Base-by-base conservation (phyloP, 2,888 invertebrate genomes). In the Muschampia plurimacula region DNA sequence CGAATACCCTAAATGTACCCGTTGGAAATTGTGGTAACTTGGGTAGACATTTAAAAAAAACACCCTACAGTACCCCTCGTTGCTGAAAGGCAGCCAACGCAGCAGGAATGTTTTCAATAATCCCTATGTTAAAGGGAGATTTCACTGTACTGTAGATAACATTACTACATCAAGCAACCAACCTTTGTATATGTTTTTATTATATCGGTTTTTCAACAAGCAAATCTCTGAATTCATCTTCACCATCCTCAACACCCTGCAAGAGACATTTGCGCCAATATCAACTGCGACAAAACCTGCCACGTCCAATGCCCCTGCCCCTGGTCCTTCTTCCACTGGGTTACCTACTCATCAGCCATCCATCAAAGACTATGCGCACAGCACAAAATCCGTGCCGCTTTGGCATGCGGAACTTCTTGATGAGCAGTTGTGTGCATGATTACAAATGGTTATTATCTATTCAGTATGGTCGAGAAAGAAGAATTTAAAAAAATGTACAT, bases 401-500 rank as follows among this genome's bases (percentile, higher is more conserved):
- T 4, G 32, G 8, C 46, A 13, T 49, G 49, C 49, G 10, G 13
- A 64, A 64, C 28, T 55, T 52, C 36, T 71, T 13, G 71, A 71
- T 32, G 44, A 65, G 9, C 70, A 70, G 41, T 70, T 10, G 32
- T 66, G 12, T 36, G 7, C 32, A 62, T 67, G 55, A 67, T 72
- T 3, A 32, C 67, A 12, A 67, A 67, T 52, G 67, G 15, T 7
- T 57, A 65, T 13, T 64, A 73, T 15, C 46, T 69, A 2, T 57
- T 69, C 1, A 22, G 55, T 3, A 60, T 77, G 2, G 76, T 79
- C 0, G 77, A 77, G 5, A 74, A 75, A 0, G 7, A 4, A 10
- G 76, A 77, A 39, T 77, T 76, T 36, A 67, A 59, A 63, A 75
- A 60, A 55, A 68, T 73, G 44, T 77, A 7, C n/a, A 13, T 12